A percentile compares a stretch with the other conserved stretches of the same genome.
Conservation (phyloP, 2,888 invertebrate genomes). For the Agrilus mali region DNA sequence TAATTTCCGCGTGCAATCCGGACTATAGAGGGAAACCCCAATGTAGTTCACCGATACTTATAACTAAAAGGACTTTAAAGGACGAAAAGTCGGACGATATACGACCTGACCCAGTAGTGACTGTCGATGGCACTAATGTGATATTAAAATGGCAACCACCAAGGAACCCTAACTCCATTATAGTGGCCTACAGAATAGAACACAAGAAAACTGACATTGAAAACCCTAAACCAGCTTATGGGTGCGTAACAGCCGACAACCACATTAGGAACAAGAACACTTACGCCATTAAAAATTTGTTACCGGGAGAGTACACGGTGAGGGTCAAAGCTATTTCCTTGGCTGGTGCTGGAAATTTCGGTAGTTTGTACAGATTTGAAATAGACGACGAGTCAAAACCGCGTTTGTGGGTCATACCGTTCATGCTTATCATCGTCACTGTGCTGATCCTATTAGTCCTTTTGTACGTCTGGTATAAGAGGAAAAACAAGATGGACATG, state of each 20-base stretch:
- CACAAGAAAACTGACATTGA: constrained; percentile 33
- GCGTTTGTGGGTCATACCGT: constrained; percentile 4
- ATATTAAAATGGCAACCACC: constrained; percentile 46
- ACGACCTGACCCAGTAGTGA: constrained; percentile 14
- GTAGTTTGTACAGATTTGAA: constrained; percentile 17
- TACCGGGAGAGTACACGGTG: constrained; percentile 46
- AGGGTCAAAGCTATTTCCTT: constrained; percentile 46
- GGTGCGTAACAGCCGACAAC: constrained; percentile 38
- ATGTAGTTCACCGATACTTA: constrained; percentile 37
- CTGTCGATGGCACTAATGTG: constrained; percentile 15
- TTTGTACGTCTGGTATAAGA: constrained; percentile 24
- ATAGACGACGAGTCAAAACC: constrained; percentile 9
- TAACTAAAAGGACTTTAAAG: constrained; percentile 37
- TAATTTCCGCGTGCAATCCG: constrained; percentile 46
- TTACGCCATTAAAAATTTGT: constrained; percentile 28
- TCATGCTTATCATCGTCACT: constrained; percentile 16
- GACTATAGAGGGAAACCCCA: constrained; percentile 37
- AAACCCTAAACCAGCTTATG: constrained; percentile 25
- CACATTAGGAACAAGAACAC: constrained; percentile 19
- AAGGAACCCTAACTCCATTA: constrained; percentile 48
- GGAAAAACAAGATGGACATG: constrained; percentile 25
- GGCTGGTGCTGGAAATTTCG: constrained; percentile 39
- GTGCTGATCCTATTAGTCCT: constrained; percentile 10
- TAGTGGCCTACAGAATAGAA: constrained; percentile 49
- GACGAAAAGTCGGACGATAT: constrained; percentile 33